These are phyloP conservation scores for Adelognathus sp. DNA, from an alignment of 2,888 invertebrate genomes.

Conservation along the genomic window DNA sequence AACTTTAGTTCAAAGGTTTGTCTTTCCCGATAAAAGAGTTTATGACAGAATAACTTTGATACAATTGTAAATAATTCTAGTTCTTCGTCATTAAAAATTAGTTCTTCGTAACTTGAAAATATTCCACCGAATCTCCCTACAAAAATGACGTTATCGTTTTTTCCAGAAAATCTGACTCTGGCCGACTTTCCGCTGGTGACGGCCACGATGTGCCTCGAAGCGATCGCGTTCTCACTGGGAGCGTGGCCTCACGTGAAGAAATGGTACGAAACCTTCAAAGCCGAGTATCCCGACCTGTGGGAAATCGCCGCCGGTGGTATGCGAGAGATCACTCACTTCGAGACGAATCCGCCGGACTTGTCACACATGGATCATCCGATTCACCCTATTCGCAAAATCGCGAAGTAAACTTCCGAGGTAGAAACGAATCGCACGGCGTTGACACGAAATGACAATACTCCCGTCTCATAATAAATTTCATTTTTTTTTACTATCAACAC, in stretches of 20 bases:
- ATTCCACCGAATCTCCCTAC: no score
- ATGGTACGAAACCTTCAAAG: conserved; percentile 89
- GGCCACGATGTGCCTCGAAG: conserved; percentile 88
- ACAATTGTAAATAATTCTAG: no score
- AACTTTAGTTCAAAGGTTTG: no score
- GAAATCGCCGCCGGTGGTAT: conserved; percentile 86
- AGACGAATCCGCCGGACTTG: conserved; percentile 88
- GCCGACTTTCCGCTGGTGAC: conserved; percentile 89
- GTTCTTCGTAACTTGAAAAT: no score
- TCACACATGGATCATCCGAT: conserved; percentile 88
- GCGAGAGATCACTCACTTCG: conserved; percentile 86
- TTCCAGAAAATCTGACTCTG: conserved; percentile 86
- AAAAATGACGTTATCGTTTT: no score
- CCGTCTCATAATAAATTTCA: conserved; percentile 45
- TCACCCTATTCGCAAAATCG: conserved; percentile 85
- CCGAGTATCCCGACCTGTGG: conserved; percentile 87
- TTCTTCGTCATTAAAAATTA: no score
- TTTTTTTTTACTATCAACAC: conserved; percentile 51
- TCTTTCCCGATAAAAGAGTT: no score
- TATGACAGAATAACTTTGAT: no score
- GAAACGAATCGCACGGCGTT: not conserved
- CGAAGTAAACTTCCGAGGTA: not conserved
- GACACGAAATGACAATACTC: not conserved
- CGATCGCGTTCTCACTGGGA: conserved; percentile 86
- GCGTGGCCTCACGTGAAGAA: conserved; percentile 83